Base-by-base conservation (phyloP, 2,113 vertebrate genomes). In the Alligator mississippiensis region DNA sequence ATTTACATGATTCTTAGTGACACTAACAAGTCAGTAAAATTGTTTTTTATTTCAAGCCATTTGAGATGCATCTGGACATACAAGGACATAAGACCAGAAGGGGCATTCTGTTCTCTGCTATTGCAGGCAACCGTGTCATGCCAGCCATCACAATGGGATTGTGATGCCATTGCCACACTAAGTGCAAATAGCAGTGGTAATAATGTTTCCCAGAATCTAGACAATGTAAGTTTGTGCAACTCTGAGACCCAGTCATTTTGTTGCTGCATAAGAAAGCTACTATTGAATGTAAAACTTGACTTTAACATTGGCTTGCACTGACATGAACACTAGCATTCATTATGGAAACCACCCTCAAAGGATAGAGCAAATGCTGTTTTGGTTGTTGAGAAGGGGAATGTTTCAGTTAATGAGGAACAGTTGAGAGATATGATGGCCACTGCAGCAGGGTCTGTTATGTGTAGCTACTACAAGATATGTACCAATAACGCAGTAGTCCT, bases 381-480 rank as follows among this genome's bases (percentile, higher is more conserved):
- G 90, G 57, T 61, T 95, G 85, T 90, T 90, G 91, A 82, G 81
- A 94, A 86, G 74, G 47, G 68, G 77, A 95, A 92, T 76, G 82
- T 85, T 85, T 57, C 80, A 57, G 64, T 91, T 97, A 94, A 96
- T 93, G 95, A 97, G 86, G 82, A 97, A 70, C 89, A 95, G 97
- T 94, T 72, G 60, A 97, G 94, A 94, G 96, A 94, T n/a, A 30
- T 21, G 76, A 66, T 68, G 85, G 87, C 63, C 11, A 19, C 74
- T 88, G 47, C 85, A 54, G 57, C 59, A 59, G 82, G 47, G 18
- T 88, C 81, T 79, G 57, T 15, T 38, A 59, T 78, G 76, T 58
- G 82, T 89, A 47, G 27, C 64, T n/a, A n/a, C 66, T 62, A 64
- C 57, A 62, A 12, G 62, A 77, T 55, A 80, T 55, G 25, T 59